Evolutionary conservation across 1,140 invertebrate genomes (phyloP).

Genomic region (Neotoxoptera formosana): DNA sequence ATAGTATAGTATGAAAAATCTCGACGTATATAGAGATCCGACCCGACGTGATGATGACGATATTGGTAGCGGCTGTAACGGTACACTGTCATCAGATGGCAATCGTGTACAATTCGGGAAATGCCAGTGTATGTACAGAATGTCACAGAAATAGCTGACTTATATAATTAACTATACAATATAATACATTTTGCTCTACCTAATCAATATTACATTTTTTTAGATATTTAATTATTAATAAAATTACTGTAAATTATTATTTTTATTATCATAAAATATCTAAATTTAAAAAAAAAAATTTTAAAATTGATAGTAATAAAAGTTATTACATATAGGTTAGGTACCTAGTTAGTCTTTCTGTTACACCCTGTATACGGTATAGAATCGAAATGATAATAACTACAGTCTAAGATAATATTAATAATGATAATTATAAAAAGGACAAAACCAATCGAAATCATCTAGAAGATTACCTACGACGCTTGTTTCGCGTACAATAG

Average conservation of each 20-base stretch:
- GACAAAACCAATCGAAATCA: neutral
- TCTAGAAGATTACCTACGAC: neutral
- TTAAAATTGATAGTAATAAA: too few species aligned
- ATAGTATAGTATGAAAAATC: neutral
- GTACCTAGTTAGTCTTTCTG: neutral
- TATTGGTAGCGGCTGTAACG: neutral
- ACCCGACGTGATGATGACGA: neutral
- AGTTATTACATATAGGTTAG: too few species aligned
- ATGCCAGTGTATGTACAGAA: neutral
- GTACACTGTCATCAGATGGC: neutral
- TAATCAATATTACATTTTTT: neutral
- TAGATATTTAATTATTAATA: too few species aligned
- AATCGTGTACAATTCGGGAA: neutral
- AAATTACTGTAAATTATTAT: too few species aligned
- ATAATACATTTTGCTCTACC: neutral
- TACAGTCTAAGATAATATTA: neutral
- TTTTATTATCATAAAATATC: too few species aligned
- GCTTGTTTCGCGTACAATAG: neutral
- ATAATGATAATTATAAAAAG: neutral
- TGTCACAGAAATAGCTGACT: neutral
- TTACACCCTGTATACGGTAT: neutral
- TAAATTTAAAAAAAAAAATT: too few species aligned
- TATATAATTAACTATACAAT: neutral
- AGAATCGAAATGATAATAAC: neutral
- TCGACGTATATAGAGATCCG: neutral